Conservation (phyloP, 2,113 vertebrate genomes). For the Sinocyclocheilus maitianheensis region DNA sequence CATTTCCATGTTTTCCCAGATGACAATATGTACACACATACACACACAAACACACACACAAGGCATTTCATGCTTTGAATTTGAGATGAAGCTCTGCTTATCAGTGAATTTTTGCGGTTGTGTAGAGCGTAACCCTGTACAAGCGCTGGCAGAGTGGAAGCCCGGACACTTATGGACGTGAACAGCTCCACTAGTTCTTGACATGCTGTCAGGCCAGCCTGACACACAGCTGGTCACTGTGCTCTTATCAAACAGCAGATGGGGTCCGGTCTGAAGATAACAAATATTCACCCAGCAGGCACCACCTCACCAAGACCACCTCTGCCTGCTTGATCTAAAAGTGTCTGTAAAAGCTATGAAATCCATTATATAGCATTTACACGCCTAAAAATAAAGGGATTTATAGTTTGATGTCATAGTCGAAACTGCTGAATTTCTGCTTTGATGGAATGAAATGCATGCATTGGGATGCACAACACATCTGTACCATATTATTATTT, state of each 20-base stretch:
- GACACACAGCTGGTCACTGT: slow-evolving; percentile 39
- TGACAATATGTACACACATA: slow-evolving; percentile 3
- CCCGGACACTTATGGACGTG: slow-evolving; percentile 16
- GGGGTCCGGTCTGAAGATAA: slow-evolving; percentile 31
- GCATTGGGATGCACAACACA: not conserved
- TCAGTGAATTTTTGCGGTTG: slow-evolving; percentile 36
- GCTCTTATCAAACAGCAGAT: slow-evolving; percentile 47
- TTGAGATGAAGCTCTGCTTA: slow-evolving; percentile 32
- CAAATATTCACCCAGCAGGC: slow-evolving; percentile 27
- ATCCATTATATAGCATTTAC: slow-evolving; percentile 5
- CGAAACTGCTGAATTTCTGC: not conserved
- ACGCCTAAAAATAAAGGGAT: not conserved
- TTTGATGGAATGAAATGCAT: not conserved
- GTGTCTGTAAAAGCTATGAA: not conserved
- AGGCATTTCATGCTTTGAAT: slow-evolving; percentile 7
- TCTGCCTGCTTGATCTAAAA: slow-evolving; percentile 22
- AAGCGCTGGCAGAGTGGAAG: not conserved
- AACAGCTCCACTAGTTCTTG: slow-evolving; percentile 41
- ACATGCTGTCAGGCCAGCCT: slow-evolving; percentile 41
- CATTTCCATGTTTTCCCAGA: not conserved
- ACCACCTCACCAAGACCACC: slow-evolving; percentile 3
- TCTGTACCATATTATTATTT: not conserved
- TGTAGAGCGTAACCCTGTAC: slow-evolving; percentile 30
- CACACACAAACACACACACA: slow-evolving; percentile 6
- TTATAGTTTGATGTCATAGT: not conserved